Conservation (phyloP, 2,888 invertebrate genomes). For the Caenorhabditis drosophilae region DNA sequence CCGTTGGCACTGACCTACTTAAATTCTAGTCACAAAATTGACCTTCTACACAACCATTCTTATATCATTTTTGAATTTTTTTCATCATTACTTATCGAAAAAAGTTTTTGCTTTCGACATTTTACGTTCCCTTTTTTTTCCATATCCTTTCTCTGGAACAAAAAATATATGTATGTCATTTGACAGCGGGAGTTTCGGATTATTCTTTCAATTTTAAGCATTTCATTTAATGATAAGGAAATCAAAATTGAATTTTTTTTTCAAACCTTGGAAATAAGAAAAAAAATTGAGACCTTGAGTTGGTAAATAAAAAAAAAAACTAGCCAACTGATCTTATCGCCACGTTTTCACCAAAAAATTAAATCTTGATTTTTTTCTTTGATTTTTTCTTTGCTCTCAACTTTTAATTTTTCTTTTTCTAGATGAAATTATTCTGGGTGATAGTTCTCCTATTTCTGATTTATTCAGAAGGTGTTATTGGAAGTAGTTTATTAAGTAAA, state of each 20-base stretch:
- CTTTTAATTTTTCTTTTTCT: slow-evolving; percentile 7
- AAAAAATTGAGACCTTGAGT: slow-evolving; percentile 22
- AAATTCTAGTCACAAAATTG: slow-evolving; percentile 10
- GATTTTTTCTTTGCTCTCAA: slow-evolving; percentile 4
- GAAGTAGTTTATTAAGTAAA: slow-evolving; percentile 42
- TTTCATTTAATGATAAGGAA: too few species aligned
- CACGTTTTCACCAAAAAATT: too few species aligned
- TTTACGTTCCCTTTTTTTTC: not conserved
- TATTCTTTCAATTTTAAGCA: slow-evolving; percentile 6
- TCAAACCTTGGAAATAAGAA: too few species aligned
- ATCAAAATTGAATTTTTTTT: too few species aligned
- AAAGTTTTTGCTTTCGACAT: not conserved
- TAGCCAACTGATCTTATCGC: slow-evolving; percentile 26
- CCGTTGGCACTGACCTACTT: slow-evolving; percentile 46
- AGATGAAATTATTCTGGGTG: slow-evolving; percentile 32
- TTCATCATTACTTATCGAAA: not conserved
- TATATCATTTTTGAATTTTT: slow-evolving; percentile 8
- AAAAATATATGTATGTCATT: too few species aligned
- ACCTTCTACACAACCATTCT: slow-evolving; percentile 13
- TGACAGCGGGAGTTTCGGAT: slow-evolving; percentile 24
- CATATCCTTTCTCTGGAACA: not conserved
- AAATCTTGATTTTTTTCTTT: slow-evolving; percentile 4
- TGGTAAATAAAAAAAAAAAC: not conserved
- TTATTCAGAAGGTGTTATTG: slow-evolving; percentile 2
- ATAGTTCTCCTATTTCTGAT: slow-evolving; percentile 8